A percentile compares a stretch with the other conserved stretches of the same genome.
Evolutionary conservation across 2,888 invertebrate species (phyloP).

Genomic region (Dicyrtomina minuta): DNA sequence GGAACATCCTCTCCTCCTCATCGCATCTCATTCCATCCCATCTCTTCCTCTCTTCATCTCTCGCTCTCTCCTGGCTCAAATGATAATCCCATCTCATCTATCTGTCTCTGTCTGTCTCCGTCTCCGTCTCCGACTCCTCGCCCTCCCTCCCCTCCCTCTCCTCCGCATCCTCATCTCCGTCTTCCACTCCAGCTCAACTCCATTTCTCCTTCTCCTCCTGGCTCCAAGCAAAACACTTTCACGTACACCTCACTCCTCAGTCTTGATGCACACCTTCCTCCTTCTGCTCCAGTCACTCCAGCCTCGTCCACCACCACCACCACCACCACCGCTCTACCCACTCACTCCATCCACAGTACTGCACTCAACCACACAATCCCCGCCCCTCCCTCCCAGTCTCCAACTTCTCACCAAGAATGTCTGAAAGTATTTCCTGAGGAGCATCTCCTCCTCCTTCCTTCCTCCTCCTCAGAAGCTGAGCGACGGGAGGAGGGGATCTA

Average conservation of each 20-base stretch:
- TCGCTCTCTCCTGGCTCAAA: constrained; percentile 36
- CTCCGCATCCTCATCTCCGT: constrained; percentile 1
- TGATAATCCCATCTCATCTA: constrained; percentile 40
- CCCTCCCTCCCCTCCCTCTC: not conserved
- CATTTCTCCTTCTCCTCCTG: constrained; percentile 5
- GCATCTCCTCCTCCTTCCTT: too few species aligned
- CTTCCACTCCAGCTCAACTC: not conserved
- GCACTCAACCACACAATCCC: not conserved
- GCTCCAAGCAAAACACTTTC: not conserved
- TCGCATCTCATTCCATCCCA: not conserved
- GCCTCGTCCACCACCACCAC: too few species aligned
- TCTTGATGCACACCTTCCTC: not conserved
- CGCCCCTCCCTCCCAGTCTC: too few species aligned
- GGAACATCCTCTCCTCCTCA: too few species aligned
- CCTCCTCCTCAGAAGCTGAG: too few species aligned
- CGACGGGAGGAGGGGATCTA: too few species aligned
- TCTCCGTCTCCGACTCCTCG: not conserved
- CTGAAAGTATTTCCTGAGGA: too few species aligned
- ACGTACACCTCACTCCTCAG: not conserved
- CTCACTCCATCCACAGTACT: too few species aligned
- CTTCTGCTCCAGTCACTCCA: not conserved
- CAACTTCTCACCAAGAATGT: too few species aligned
- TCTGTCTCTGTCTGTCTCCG: too few species aligned
- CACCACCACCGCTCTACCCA: too few species aligned
- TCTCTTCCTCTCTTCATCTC: constrained; percentile 7